Percentiles rank a stretch among this genome's conserved stretches.
These are phyloP conservation scores for Rhinopomastus cyanomelas DNA, from an alignment of 2,113 vertebrate genomes.

Conservation along the genomic window DNA sequence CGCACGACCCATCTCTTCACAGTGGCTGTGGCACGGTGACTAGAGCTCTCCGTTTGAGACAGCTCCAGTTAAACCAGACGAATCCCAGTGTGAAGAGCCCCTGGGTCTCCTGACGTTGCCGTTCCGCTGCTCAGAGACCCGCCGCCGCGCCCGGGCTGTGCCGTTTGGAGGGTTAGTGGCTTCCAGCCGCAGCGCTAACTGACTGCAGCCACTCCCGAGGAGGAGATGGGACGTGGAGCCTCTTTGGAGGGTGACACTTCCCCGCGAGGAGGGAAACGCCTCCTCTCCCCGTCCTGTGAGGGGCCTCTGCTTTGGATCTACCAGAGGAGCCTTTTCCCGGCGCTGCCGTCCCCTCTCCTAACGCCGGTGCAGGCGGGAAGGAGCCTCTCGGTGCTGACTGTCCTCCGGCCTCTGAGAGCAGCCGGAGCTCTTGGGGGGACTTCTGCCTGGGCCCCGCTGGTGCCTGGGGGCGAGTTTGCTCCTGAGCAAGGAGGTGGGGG, in stretches of 20 bases:
- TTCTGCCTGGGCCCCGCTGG: not conserved
- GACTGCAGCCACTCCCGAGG: conserved; percentile 27
- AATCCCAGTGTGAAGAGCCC: no score
- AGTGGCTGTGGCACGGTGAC: no score
- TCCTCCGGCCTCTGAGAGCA: no score
- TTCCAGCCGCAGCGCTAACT: conserved; percentile 36
- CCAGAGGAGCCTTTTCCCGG: not conserved
- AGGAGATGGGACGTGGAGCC: conserved; percentile 21
- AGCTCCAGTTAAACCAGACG: no score
- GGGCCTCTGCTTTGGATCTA: not conserved
- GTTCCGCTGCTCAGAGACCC: no score
- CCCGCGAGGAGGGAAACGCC: not conserved
- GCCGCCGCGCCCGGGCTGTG: not conserved
- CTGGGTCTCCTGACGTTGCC: no score
- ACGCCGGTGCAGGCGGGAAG: not conserved
- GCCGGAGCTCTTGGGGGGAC: no score
- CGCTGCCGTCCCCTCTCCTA: not conserved
- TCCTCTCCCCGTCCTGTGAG: not conserved
- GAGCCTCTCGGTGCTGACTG: no score
- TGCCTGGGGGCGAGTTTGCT: not conserved
- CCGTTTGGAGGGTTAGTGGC: conserved; percentile 6
- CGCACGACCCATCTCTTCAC: no score
- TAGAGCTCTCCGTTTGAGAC: no score
- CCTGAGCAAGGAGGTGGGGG: no score
- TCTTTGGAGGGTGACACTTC: not conserved